Evolutionary conservation across 2,888 invertebrate genomes (phyloP).

Genomic region (Perizoma flavofasciatum): DNA sequence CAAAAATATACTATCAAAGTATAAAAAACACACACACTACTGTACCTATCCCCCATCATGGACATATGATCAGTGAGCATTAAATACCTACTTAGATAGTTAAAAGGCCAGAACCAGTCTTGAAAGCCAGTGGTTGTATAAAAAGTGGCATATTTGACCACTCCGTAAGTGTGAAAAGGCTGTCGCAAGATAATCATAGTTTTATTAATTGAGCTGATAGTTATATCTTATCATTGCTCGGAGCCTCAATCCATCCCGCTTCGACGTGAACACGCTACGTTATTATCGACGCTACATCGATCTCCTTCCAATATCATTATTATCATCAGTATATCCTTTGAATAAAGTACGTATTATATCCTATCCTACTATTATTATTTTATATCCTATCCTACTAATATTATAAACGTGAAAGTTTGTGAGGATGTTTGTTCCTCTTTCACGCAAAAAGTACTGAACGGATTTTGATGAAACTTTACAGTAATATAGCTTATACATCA

Average conservation of each 20-base stretch:
- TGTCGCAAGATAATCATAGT: constrained; percentile 26
- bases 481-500: no score
- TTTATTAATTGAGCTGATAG: constrained; percentile 32
- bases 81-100: not conserved
- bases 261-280: constrained; percentile 50
- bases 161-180: constrained; percentile 32
- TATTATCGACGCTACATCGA: constrained; percentile 48
- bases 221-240: constrained; percentile 51
- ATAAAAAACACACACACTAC: no score
- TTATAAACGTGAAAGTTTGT: no score
- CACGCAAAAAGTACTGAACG: no score
- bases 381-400: no score
- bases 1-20: no score
- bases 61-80: no score
- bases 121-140: constrained; percentile 21
- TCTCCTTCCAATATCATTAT: not conserved
- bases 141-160: constrained; percentile 33
- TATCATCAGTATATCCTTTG: constrained; percentile 1
- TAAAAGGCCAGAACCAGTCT: constrained; percentile 21
- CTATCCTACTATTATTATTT: no score
- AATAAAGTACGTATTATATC: constrained; percentile 10
- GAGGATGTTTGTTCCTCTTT: no score
- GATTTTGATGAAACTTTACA: no score
- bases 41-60: no score
- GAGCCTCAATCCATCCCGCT: constrained; percentile 53